Evolutionary conservation across 30 jellyfish, hydroid and myxozoan species (phyloP), one percentile per base, ranked within the genome.

Genomic region (Calvadosia cruxmelitensis): DNA sequence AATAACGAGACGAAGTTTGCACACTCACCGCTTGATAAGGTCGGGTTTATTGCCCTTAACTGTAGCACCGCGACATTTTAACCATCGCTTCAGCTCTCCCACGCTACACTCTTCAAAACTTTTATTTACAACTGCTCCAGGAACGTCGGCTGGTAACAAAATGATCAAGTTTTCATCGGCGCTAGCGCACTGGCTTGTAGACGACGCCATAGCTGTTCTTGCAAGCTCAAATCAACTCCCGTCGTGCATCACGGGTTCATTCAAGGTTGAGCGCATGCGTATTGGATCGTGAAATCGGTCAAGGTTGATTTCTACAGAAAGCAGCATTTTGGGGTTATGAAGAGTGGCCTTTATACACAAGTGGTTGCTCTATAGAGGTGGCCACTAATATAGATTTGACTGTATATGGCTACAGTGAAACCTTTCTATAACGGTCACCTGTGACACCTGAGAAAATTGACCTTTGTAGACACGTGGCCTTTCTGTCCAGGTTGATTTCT

Each of bases 91-190:
- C 34, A 48, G 57, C 30, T 52, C 67, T 31, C 20, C 29, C 3
- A 65, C 33, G 25, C 63, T 5, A 13, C n/a, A 74, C 34, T 64
- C 52, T 27, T 51, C 68, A 13, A 75, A 75, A 49, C 64, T 73
- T 5, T 65, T 49, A 16, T 50, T 23, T 32, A 76, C 66, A 5
- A 49, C 27, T 42, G 87, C 80, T 0, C 84, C 84, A 0, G 69
- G 79, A 31, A 74, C 84, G 36, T 29, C 84, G 29, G 31, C 53
- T 33, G 70, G 68, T 33, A 29, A 24, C 20, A 65, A 48, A 16
- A 74, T 53, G 2, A 42, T 42, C 10, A 20, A 20, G 20, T 42
- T 42, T 42, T 5, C 10, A 42, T 42, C 57, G 57, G 15, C 20
- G 20, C 10, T 42, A 5, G 10, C 20, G 20, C 10, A 10, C 10